Percentiles rank a stretch among this genome's conserved stretches.
Evolutionary conservation across 2,797 vertebrate genomes (phyloP).

Genomic region (Buphagus erythrorhynchus): DNA sequence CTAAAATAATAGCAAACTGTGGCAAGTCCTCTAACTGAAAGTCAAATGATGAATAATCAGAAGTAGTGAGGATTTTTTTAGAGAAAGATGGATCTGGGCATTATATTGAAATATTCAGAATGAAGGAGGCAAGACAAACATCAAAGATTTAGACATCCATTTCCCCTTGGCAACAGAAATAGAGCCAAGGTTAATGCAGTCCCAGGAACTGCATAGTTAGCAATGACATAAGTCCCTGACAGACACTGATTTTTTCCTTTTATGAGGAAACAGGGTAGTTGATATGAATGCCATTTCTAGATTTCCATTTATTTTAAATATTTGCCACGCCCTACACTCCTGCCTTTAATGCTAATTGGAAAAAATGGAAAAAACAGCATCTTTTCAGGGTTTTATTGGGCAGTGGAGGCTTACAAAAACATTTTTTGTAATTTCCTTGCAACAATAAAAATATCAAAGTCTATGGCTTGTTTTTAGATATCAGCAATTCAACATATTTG

Average conservation of each 20-base stretch:
- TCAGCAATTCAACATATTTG: not conserved
- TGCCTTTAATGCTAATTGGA: not conserved
- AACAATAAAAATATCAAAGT: not conserved
- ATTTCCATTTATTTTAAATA: not conserved
- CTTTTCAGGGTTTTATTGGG: not conserved
- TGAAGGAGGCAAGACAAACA: not conserved
- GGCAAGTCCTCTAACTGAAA: not conserved
- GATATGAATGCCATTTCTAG: not conserved
- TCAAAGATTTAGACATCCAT: not conserved
- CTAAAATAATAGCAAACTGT: not conserved
- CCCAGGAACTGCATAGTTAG: not conserved
- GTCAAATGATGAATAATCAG: not conserved
- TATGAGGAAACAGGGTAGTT: not conserved
- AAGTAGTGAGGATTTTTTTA: not conserved
- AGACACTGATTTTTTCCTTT: not conserved
- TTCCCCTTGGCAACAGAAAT: not conserved
- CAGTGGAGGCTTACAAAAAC: not conserved
- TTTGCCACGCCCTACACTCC: not conserved
- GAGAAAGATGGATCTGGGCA: not conserved
- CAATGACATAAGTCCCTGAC: not conserved
- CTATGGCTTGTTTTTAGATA: not conserved
- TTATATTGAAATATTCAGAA: not conserved
- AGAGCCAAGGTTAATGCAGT: not conserved
- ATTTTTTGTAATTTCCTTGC: not conserved
- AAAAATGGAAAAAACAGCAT: not conserved